These are phyloP conservation scores for Tethea ocularis DNA, from an alignment of 2,888 invertebrate species.

Conservation along the genomic window DNA sequence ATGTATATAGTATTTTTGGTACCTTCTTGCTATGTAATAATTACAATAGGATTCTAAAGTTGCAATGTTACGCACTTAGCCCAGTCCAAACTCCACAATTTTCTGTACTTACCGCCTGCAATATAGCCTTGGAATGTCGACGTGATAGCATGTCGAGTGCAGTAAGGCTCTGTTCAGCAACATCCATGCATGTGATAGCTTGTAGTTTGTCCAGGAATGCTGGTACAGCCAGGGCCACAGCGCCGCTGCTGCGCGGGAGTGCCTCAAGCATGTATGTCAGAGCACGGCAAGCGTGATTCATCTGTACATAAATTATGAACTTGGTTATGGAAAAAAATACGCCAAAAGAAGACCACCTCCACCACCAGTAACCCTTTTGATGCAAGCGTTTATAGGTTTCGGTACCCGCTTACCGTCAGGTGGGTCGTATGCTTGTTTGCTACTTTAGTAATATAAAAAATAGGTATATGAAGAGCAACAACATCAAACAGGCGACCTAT, in stretches of 20 bases:
- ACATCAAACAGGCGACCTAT: too few relatives aligned
- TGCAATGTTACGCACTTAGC: background rate
- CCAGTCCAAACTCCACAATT: too few relatives aligned
- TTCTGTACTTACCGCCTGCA: slow-evolving; percentile 90
- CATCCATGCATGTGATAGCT: slow-evolving; percentile 99
- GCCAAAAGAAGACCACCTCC: too few relatives aligned
- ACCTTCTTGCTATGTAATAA: too few relatives aligned
- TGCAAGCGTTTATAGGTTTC: too few relatives aligned
- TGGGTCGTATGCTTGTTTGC: too few relatives aligned
- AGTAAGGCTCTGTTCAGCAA: slow-evolving; percentile 98
- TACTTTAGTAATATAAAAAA: too few relatives aligned
- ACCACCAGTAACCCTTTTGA: too few relatives aligned
- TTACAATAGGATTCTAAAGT: too few relatives aligned
- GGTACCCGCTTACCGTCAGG: too few relatives aligned
- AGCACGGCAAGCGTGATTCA: slow-evolving; percentile 99
- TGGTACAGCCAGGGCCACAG: slow-evolving; percentile 98
- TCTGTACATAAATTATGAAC: slow-evolving; percentile 72
- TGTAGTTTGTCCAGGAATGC: slow-evolving; percentile 98
- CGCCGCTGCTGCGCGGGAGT: slow-evolving; percentile 96
- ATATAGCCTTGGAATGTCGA: slow-evolving; percentile 97
- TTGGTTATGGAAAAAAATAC: background rate
- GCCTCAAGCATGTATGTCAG: slow-evolving; percentile 99
- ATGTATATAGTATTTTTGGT: too few relatives aligned
- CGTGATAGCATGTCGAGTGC: slow-evolving; percentile 98
- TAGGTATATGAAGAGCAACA: too few relatives aligned